A percentile compares a stretch with the other conserved stretches of the same genome.
phyloP scores from a whole-genome alignment of 2,797 vertebrate genomes.

The Erpetoichthys calabaricus region DNA sequence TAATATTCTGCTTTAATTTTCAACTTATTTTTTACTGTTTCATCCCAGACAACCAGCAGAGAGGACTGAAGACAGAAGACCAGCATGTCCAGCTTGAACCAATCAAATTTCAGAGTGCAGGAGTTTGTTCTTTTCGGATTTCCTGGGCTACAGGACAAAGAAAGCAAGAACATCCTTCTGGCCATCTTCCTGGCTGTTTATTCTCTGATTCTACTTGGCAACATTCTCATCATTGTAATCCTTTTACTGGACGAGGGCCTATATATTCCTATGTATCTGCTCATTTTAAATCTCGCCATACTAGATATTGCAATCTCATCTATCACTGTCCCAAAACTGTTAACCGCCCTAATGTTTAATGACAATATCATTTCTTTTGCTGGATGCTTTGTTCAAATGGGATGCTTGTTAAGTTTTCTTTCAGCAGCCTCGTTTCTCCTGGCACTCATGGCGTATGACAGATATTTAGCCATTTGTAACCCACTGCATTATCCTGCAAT shows the following conservation, averaged over 20 bases:
- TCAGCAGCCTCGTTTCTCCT: conserved; percentile 21
- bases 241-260: conserved; percentile 15
- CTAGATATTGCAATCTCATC: conserved; percentile 31
- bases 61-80: too few relatives aligned
- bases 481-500: conserved; percentile 14
- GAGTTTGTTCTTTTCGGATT: too few relatives aligned
- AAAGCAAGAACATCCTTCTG: too few relatives aligned
- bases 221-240: conserved; percentile 19
- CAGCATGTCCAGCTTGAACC: too few relatives aligned
- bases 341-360: conserved; percentile 16
- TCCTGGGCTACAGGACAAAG: too few relatives aligned
- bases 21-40: too few relatives aligned
- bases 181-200: conserved; percentile 22
- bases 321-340: conserved; percentile 20
- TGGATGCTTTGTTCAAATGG: conserved; percentile 25
- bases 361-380: conserved; percentile 22
- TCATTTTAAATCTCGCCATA: conserved; percentile 25
- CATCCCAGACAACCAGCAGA: too few relatives aligned
- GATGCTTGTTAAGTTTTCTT: conserved; percentile 21
- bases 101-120: too few relatives aligned
- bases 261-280: conserved; percentile 27
- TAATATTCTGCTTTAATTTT: too few relatives aligned
- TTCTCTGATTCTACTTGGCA: conserved; percentile 19
- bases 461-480: too few relatives aligned
- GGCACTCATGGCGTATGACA: too few relatives aligned